These are phyloP conservation scores for Salvelinus sp. DNA, from an alignment of 2,113 vertebrate genomes.

Conservation along the genomic window DNA sequence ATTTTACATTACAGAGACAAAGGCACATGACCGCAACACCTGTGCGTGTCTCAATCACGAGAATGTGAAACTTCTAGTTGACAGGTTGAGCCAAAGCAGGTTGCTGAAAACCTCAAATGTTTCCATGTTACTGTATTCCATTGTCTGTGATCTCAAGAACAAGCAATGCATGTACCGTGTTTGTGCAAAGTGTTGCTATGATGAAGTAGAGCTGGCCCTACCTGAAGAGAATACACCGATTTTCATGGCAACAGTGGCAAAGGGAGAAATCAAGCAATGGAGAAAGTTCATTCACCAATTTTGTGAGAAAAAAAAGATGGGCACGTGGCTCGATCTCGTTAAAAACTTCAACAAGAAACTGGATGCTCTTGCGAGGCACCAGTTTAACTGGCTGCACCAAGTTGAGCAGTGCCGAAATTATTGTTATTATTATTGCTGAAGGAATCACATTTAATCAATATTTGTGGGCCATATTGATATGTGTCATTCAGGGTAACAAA, in stretches of 20 bases:
- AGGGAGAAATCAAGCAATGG: no score
- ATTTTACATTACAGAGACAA: conserved; percentile 6
- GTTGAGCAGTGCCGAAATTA: background rate
- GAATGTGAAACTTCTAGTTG: conserved; percentile 5
- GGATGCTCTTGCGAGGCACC: background rate
- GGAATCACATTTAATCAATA: no score
- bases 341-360: background rate
- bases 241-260: no score
- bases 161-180: background rate
- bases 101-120: background rate
- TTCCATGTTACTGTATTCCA: background rate
- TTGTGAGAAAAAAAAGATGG: background rate
- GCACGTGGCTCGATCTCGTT: background rate
- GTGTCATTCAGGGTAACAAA: no score
- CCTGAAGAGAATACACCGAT: no score
- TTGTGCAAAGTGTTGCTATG: conserved; percentile 11
- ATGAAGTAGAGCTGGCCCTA: background rate
- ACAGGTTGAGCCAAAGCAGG: background rate
- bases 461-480: no score
- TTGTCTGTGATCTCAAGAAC: conserved; percentile 9
- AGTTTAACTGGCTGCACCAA: background rate
- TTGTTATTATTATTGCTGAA: no score
- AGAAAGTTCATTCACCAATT: background rate
- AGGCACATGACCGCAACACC: conserved; percentile 5
- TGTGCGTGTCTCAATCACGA: conserved; percentile 8